phyloP scores from a whole-genome alignment of 2,797 vertebrate genomes.

The Geotrypetes seraphini region DNA sequence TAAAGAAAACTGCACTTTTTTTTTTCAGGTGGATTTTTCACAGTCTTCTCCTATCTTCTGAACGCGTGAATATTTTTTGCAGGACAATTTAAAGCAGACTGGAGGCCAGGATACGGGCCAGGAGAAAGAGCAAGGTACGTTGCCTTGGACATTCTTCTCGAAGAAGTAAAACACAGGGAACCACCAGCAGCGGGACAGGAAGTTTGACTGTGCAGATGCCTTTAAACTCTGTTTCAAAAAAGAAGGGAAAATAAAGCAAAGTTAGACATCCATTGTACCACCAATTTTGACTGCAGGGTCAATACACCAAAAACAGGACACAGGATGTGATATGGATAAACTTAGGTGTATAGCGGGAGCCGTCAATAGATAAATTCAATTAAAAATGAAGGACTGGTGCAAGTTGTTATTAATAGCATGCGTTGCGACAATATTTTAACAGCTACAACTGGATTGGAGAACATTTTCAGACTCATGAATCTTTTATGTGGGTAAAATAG shows the following conservation, averaged over 20 bases:
- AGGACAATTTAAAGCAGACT: conserved; percentile 88
- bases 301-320: too few relatives aligned
- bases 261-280: background rate
- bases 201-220: conserved; percentile 80
- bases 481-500: too few relatives aligned
- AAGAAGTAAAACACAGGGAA: conserved; percentile 92
- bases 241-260: background rate
- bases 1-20: conserved; percentile 18
- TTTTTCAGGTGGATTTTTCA: conserved; percentile 58
- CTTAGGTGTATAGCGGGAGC: too few relatives aligned
- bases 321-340: too few relatives aligned
- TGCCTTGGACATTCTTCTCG: conserved; percentile 85
- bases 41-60: conserved; percentile 71
- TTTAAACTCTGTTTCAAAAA: conserved; percentile 66
- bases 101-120: conserved; percentile 90
- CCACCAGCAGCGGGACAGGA: conserved; percentile 95
- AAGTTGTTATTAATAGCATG: too few relatives aligned
- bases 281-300: conserved; percentile 14
- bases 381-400: too few relatives aligned
- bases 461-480: too few relatives aligned
- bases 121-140: conserved; percentile 84
- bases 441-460: too few relatives aligned
- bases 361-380: too few relatives aligned
- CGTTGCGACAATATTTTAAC: too few relatives aligned
- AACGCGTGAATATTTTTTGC: conserved; percentile 91